Base-by-base conservation (phyloP, 2,888 invertebrate species). In the Abscondita cerata region DNA sequence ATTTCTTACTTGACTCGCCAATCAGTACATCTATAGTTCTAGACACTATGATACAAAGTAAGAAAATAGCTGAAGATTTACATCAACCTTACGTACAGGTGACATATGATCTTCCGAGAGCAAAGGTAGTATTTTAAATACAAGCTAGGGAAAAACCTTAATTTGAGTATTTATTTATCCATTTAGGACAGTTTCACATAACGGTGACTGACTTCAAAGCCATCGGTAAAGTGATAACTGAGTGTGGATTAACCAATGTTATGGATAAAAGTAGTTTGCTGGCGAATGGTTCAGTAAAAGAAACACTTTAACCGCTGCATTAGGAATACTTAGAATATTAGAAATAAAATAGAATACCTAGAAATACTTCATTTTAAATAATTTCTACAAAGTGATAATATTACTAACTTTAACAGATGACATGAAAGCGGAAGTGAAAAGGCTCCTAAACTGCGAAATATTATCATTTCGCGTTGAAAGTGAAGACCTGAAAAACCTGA, bases 111-210 rank as follows among this genome's bases (percentile, higher is more conserved):
- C 59, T 76, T 33, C 74, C 73, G 0, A 75, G 74, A 44, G 67
- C 72, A 56, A 68, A 68, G 68, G 55, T 71, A 40, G 68, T 68
- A 3, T 51, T 70, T 36, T 68, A 70, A 67, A 72, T 76, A 40
- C 70, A 75, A 64, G 31, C 66, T 53, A 58, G 54, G 38, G 70
- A 72, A 59, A 51, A 40, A 31, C 68, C 72, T 57, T 60, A 57
- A 62, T 77, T 73, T 72, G 62, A 72, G 55, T 70, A 72, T 53
- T 20, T 78, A 54, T 77, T 75, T 57, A 73, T 77, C 34, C 72
- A 76, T 70, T 58, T 73, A 25, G 77, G 77, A 6, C 63, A 68
- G 38, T 77, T 79, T 58, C 72, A 75, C 38, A 70, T 73, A 15
- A 67, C 67, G 64, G 59, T 73, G 64, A 58, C 71, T 8, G 70